Percentiles rank a stretch among this genome's conserved stretches.
These are phyloP conservation scores for Cinara cedri DNA, from an alignment of 2,888 invertebrate genomes.

Conservation along the genomic window DNA sequence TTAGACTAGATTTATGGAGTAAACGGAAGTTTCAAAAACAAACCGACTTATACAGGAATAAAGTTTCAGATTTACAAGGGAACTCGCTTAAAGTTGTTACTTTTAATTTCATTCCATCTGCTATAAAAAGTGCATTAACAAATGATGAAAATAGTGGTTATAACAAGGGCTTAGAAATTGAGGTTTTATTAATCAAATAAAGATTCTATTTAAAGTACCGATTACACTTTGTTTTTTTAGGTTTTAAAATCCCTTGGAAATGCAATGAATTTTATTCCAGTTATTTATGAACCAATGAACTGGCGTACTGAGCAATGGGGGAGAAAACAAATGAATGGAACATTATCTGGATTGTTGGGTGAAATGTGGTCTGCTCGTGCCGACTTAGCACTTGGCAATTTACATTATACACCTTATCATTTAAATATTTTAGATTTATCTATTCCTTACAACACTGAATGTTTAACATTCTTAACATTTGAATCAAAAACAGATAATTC, in stretches of 20 bases:
- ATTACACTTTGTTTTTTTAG: conserved; percentile 64
- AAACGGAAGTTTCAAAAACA: conserved; percentile 61
- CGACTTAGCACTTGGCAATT: conserved; percentile 77
- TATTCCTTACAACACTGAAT: conserved; percentile 80
- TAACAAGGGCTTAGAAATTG: conserved; percentile 71
- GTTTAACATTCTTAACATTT: conserved; percentile 82
- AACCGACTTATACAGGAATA: conserved; percentile 64
- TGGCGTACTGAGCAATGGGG: conserved; percentile 74
- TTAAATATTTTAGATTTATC: conserved; percentile 75
- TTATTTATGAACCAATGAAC: conserved; percentile 72
- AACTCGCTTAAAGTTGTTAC: conserved; percentile 70
- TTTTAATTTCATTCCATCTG: conserved; percentile 74
- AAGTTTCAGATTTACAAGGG: conserved; percentile 69
- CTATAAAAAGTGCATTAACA: conserved; percentile 62
- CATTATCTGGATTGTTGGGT: conserved; percentile 75
- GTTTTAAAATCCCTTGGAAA: conserved; percentile 71
- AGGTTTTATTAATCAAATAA: conserved; percentile 64
- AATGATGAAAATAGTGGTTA: conserved; percentile 57
- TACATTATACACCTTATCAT: conserved; percentile 76
- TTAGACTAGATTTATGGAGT: conserved; percentile 74
- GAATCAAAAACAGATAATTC: conserved; percentile 81
- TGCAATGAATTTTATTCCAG: conserved; percentile 74
- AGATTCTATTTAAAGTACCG: background rate
- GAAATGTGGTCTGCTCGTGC: conserved; percentile 72
- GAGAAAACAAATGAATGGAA: conserved; percentile 69